Percentiles rank a stretch among this genome's conserved stretches.
Evolutionary conservation across 2,888 invertebrate genomes (phyloP).

Genomic region (Agriopis leucophaearia): DNA sequence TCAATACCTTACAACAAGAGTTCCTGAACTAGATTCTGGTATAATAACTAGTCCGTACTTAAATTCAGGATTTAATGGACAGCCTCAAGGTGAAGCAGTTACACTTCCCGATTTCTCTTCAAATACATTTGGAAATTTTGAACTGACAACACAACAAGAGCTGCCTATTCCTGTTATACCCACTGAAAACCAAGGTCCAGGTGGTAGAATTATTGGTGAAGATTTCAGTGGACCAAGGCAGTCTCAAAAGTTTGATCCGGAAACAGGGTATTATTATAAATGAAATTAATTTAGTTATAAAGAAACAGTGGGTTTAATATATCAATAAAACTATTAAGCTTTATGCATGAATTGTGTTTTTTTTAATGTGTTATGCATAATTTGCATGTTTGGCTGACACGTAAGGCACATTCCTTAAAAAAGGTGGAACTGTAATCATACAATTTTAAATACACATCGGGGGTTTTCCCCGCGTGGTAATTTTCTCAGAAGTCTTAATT

Average conservation of each 20-base stretch:
- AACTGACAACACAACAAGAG: not conserved
- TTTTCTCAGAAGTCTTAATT: too few species aligned
- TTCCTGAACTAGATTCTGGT: not conserved
- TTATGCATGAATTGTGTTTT: not conserved
- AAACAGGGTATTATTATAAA: conserved; percentile 74
- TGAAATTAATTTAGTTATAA: conserved; percentile 21
- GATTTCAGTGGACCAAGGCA: conserved; percentile 74
- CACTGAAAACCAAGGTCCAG: not conserved
- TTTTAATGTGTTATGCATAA: too few species aligned
- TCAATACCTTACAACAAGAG: conserved; percentile 2
- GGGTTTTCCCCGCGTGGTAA: too few species aligned
- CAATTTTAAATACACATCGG: too few species aligned
- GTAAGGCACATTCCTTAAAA: too few species aligned
- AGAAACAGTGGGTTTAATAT: not conserved
- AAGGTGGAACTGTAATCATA: too few species aligned
- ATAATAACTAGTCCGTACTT: not conserved
- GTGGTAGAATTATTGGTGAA: conserved; percentile 59
- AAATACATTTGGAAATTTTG: conserved; percentile 11
- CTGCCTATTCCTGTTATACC: not conserved
- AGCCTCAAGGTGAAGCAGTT: not conserved
- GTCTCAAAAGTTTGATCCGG: conserved; percentile 65
- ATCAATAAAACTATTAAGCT: not conserved
- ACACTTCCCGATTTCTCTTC: not conserved
- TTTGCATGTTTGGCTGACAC: not conserved
- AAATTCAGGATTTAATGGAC: not conserved